Evolutionary conservation across 2,113 vertebrate genomes (phyloP).

Genomic region (Microcebus griseorufus): DNA sequence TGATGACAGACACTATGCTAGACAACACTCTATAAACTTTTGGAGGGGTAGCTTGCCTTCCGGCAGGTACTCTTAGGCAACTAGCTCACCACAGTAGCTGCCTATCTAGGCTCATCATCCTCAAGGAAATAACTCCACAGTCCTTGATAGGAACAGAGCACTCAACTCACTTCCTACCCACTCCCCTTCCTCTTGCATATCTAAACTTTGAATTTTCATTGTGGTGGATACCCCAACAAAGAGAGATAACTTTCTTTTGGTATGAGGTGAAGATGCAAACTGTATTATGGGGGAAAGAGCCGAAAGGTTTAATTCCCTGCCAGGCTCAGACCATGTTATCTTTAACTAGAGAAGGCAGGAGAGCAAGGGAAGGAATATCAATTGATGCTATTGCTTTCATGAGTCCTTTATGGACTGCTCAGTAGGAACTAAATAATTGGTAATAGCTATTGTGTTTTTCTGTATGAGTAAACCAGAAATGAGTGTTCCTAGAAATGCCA

Average conservation of each 20-base stretch:
- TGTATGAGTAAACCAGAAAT: conserved; percentile 54
- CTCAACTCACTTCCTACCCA: not conserved
- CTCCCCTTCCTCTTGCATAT: not conserved
- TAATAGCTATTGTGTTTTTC: conserved; percentile 42
- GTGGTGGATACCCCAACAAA: not conserved
- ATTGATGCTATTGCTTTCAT: not conserved
- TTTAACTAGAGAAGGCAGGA: not conserved
- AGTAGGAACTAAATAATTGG: conserved; percentile 61
- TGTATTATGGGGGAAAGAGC: not conserved
- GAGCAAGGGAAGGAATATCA: not conserved
- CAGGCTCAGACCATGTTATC: not conserved
- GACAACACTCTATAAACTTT: not conserved
- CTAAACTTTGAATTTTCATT: not conserved
- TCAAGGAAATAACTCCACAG: not conserved
- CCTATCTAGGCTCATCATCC: not conserved
- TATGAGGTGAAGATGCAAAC: not conserved
- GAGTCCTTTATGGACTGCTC: conserved; percentile 22
- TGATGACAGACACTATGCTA: not conserved
- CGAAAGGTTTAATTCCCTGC: not conserved
- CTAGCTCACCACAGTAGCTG: not conserved
- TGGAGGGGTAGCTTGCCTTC: not conserved
- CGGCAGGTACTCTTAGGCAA: not conserved
- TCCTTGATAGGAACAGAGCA: not conserved
- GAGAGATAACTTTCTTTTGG: not conserved
- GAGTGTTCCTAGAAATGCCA: conserved; percentile 55